Conservation (phyloP, 2,113 vertebrate species). For the Elgaria multicarinata region DNA sequence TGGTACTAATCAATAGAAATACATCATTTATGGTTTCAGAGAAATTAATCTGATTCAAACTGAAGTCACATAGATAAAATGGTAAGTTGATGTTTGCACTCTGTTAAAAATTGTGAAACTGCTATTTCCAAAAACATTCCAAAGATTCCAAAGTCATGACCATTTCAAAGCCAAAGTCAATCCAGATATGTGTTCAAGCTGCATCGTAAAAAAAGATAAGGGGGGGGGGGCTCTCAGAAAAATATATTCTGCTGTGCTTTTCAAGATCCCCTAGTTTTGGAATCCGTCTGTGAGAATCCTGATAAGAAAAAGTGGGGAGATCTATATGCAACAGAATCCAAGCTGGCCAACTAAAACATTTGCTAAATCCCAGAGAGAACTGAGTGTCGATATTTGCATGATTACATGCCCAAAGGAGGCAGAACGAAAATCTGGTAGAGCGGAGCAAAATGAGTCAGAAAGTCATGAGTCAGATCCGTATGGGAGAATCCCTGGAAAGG, state of each 20-base stretch:
- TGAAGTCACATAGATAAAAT: not conserved
- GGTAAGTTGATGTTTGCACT: not conserved
- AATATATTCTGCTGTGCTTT: not conserved
- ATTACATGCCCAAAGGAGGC: fast-evolving
- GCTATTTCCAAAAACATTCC: not conserved
- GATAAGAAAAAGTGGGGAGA: not conserved
- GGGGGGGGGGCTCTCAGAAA: not conserved
- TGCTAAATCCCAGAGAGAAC: fast-evolving
- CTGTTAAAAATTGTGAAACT: not conserved
- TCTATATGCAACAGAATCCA: not conserved
- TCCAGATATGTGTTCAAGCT: not conserved
- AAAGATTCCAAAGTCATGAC: fast-evolving
- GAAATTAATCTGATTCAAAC: not conserved
- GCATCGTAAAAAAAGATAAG: not conserved
- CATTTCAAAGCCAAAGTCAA: not conserved
- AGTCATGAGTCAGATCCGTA: not conserved
- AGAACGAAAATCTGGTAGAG: not conserved
- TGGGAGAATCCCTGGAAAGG: not conserved
- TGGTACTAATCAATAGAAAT: not conserved
- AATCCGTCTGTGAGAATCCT: not conserved
- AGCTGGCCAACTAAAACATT: not conserved
- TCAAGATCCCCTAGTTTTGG: fast-evolving
- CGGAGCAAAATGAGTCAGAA: constrained; percentile 22
- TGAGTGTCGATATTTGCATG: fast-evolving
- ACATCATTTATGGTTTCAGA: not conserved